Evolutionary conservation across 2,113 vertebrate species (phyloP), one percentile per base, ranked within the genome.

Genomic region (Peromyscus leucopus): DNA sequence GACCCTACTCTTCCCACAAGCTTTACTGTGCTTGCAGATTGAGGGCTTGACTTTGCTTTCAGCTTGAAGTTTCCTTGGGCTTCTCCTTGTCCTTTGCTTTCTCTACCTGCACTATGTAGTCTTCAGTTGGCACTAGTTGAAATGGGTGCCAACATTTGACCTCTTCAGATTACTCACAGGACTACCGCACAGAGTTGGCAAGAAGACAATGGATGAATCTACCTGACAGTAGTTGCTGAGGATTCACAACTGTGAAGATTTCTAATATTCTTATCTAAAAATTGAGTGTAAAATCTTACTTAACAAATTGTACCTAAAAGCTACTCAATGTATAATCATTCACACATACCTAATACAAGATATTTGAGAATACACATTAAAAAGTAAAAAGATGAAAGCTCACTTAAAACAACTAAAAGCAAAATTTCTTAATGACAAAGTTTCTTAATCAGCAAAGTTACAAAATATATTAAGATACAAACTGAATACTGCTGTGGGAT

Each of bases 331-430:
- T 13, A n/a, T 69, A 86, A n/a, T 24, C 80, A 46, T 83, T 86
- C 36, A 86, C 28, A 95, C 2, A 90, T 42, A 76, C 4, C 36
- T 69, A 78, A 95, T 89, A 63, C 15, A 55, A 39, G 92, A 86
- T 48, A 83, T 67, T 79, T 87, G 78, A 96, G 21, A 87, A 61
- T 42, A 84, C 0, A 7, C 42, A 93, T n/a, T 83, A 76, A 89
- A 94, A 93, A 93, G 15, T n/a, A 86, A 72, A 76, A 2, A 88
- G 69, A 89, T 21, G 5, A 75, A 75, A 72, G 67, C n/a, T 92
- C 69, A 94, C 59, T 83, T 94, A 61, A 94, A 94, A 88, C 0
- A 39, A 78, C 59, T 46, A 79, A 22, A 72, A 96, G 89, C 85
- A 42, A 78, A 97, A 74, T 89, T 65, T 48, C 22, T 74, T 80